phyloP scores from a whole-genome alignment of 2,797 vertebrate species.

The Sebastes steindachneri region DNA sequence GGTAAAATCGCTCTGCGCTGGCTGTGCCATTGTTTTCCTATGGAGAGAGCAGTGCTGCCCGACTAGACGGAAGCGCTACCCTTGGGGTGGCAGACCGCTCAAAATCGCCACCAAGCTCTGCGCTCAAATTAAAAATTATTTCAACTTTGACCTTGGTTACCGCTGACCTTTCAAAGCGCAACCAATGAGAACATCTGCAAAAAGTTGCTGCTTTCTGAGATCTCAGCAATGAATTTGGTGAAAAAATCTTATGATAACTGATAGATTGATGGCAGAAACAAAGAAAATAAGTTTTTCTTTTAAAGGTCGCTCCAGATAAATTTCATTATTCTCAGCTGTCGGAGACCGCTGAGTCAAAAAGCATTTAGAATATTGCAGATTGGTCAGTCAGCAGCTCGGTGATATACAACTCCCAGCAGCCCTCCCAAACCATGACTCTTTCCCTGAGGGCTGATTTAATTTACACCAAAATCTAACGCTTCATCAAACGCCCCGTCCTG shows the following conservation, averaged over 20 bases:
- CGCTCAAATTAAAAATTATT: no score
- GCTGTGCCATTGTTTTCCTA: no score
- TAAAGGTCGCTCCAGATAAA: neutral
- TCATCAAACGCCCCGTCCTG: conserved; percentile 28
- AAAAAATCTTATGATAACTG: neutral
- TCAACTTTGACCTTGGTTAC: no score
- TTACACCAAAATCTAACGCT: conserved; percentile 54
- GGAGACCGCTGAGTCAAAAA: neutral
- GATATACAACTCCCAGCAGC: conserved; percentile 17
- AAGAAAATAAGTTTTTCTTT: neutral
- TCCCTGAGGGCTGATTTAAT: conserved; percentile 57
- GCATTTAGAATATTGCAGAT: conserved; percentile 20
- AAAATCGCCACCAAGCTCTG: no score
- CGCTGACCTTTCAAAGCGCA: no score
- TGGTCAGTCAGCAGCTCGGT: neutral
- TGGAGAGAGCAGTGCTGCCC: no score
- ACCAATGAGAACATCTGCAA: no score
- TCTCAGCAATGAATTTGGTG: neutral
- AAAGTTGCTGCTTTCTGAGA: neutral
- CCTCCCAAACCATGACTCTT: conserved; percentile 43
- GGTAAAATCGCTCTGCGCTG: no score
- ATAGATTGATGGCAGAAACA: neutral
- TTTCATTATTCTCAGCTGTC: conserved; percentile 14
- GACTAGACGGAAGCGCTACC: no score
- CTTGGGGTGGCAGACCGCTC: no score